Percentiles rank a stretch among this genome's conserved stretches.
Evolutionary conservation across 1,140 invertebrate species (phyloP).

Genomic region (Octopus sinensis): DNA sequence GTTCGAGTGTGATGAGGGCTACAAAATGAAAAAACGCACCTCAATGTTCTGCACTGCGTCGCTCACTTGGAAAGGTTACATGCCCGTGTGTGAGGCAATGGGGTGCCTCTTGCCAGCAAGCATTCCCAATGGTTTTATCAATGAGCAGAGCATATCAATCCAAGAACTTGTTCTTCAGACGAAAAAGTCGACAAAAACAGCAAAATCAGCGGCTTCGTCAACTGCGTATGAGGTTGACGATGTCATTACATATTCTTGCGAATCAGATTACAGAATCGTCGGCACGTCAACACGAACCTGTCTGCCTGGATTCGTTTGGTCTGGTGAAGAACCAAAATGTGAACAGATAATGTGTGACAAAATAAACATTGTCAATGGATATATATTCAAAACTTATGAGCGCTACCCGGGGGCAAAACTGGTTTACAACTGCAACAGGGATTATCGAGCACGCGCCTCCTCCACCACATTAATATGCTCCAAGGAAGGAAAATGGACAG

Average conservation of each 20-base stretch:
- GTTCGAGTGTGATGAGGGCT: conserved; percentile 28
- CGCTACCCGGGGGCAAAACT: neutral
- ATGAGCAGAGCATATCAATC: too few species aligned
- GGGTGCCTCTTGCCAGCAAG: conserved; percentile 27
- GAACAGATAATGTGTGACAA: neutral
- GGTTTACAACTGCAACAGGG: neutral
- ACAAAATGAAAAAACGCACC: conserved; percentile 19
- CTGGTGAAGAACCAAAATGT: conserved; percentile 19
- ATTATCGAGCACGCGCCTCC: neutral
- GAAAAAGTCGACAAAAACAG: conserved; percentile 10
- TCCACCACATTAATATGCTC: neutral
- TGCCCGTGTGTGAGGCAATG: conserved; percentile 30
- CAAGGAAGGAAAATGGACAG: neutral
- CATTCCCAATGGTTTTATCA: conserved; percentile 20
- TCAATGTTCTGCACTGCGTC: conserved; percentile 19
- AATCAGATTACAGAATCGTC: conserved; percentile 29
- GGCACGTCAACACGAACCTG: conserved; percentile 9
- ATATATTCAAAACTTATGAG: neutral
- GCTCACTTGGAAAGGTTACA: conserved; percentile 25
- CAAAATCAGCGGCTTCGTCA: conserved; percentile 20
- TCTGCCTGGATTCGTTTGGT: neutral
- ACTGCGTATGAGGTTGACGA: neutral
- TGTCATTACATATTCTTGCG: conserved; percentile 31
- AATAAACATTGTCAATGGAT: neutral
- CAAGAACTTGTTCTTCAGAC: neutral